Evolutionary conservation across 2,797 vertebrate genomes (phyloP).

Genomic region (Chiloscyllium punctatum): DNA sequence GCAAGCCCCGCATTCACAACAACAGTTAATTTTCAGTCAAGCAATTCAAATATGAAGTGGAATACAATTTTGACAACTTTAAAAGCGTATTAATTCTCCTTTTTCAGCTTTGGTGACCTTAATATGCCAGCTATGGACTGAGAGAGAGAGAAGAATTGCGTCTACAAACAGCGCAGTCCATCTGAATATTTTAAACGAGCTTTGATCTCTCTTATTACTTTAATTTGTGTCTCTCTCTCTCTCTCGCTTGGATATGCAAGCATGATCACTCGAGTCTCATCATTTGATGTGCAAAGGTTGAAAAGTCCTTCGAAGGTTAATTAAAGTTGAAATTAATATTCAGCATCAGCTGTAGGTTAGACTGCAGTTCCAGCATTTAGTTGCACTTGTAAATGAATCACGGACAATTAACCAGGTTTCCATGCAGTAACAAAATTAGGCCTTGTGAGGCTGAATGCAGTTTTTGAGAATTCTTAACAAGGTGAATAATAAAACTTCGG

Average conservation of each 20-base stretch:
- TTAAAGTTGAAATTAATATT: background rate
- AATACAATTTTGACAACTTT: background rate
- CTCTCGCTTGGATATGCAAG: background rate
- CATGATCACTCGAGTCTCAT: background rate
- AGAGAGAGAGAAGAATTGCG: background rate
- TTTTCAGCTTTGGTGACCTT: background rate
- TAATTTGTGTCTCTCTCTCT: background rate
- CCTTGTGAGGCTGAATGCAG: background rate
- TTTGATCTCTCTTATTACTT: background rate
- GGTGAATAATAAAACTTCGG: background rate
- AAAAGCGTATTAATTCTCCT: background rate
- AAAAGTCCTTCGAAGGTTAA: background rate
- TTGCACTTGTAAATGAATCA: background rate
- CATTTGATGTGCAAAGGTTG: background rate
- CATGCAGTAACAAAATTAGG: background rate
- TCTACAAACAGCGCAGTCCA: background rate
- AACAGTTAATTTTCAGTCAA: background rate
- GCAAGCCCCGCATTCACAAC: background rate
- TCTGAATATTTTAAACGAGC: background rate
- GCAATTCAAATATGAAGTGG: background rate
- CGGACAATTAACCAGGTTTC: background rate
- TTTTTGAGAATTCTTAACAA: background rate
- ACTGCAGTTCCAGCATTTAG: background rate
- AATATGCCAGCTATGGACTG: background rate
- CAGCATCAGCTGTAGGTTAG: background rate